These are phyloP conservation scores for Morphnarchus princeps DNA, from an alignment of 2,113 vertebrate genomes.

Conservation along the genomic window DNA sequence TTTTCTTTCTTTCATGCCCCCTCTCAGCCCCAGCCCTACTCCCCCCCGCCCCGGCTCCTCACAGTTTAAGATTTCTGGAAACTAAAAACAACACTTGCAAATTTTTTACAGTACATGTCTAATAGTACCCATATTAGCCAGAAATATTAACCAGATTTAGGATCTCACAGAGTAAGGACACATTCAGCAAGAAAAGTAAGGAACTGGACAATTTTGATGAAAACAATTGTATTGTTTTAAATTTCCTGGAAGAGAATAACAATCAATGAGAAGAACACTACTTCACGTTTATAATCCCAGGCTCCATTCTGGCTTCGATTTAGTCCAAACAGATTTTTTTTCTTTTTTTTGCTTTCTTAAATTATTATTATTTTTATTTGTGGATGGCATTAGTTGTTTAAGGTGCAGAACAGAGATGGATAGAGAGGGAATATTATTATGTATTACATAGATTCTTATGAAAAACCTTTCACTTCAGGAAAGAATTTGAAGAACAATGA, in stretches of 20 bases:
- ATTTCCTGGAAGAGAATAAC: not conserved
- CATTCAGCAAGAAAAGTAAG: not conserved
- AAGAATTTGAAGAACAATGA: not conserved
- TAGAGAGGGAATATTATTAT: not conserved
- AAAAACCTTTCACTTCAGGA: not conserved
- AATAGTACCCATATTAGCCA: not conserved
- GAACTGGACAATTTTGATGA: not conserved
- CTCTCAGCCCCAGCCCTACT: too few species aligned
- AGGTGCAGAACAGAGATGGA: not conserved
- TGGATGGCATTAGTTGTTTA: not conserved
- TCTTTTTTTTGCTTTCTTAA: not conserved
- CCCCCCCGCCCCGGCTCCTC: fast-evolving
- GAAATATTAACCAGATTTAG: not conserved
- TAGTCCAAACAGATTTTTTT: not conserved
- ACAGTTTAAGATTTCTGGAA: not conserved
- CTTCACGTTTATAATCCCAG: not conserved
- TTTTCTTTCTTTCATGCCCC: not conserved
- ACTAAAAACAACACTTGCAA: not conserved
- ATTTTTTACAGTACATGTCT: not conserved
- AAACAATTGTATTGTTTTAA: not conserved
- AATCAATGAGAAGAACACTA: not conserved
- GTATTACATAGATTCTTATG: not conserved
- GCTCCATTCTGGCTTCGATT: not conserved
- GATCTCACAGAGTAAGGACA: not conserved
- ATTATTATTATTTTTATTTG: not conserved